A percentile compares a stretch with the other conserved stretches of the same genome.
These are phyloP conservation scores for Drosophila testacea DNA, from an alignment of 2,888 invertebrate genomes.

Conservation along the genomic window DNA sequence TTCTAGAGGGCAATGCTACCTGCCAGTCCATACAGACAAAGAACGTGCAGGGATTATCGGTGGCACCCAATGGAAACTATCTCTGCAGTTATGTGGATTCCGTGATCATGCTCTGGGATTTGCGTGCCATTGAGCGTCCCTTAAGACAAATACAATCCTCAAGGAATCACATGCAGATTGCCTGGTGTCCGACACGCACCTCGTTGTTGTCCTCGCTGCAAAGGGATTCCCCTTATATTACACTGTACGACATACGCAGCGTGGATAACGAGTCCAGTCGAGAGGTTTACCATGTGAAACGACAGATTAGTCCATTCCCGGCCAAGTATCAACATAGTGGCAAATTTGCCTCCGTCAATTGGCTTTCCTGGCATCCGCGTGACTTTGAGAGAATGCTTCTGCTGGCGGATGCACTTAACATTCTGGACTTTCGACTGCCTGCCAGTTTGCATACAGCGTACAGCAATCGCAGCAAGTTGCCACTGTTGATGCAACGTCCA, in stretches of 20 bases:
- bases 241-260: conserved; percentile 94
- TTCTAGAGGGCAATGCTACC: conserved; percentile 88
- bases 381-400: conserved; percentile 86
- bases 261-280: conserved; percentile 89
- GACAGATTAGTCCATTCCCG: conserved; percentile 86
- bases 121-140: conserved; percentile 93
- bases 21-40: conserved; percentile 88
- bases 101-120: conserved; percentile 95
- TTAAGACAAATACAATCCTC: conserved; percentile 89
- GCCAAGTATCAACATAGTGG: conserved; percentile 74
- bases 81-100: conserved; percentile 94
- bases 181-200: conserved; percentile 94
- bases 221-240: conserved; percentile 91
- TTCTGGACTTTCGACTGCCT: conserved; percentile 83
- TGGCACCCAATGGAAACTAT: conserved; percentile 92
- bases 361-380: conserved; percentile 95
- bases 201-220: conserved; percentile 93
- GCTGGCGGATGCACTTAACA: conserved; percentile 81
- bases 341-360: conserved; percentile 86
- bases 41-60: conserved; percentile 92
- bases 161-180: conserved; percentile 89
- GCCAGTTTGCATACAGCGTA: conserved; percentile 81
- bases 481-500: conserved; percentile 78
- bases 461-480: conserved; percentile 82
- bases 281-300: conserved; percentile 91